Evolutionary conservation across 2,888 invertebrate genomes (phyloP).

Genomic region (Microctonus aethiopoides): DNA sequence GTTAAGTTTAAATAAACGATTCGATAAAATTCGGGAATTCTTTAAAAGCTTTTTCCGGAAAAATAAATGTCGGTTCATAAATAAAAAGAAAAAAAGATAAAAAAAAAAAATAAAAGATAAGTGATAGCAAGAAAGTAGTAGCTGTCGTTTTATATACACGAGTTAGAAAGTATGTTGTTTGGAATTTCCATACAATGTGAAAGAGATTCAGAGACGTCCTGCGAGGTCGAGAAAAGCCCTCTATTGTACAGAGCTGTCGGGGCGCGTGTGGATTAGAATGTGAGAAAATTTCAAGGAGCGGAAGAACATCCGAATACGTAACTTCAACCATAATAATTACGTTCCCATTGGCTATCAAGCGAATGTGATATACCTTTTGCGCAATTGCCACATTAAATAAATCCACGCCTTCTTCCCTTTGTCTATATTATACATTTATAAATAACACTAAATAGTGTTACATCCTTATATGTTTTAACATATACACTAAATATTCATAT

Average conservation of each 20-base stretch:
- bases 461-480: too few species aligned
- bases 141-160: conserved; percentile 17
- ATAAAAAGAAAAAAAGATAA: too few species aligned
- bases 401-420: conserved; percentile 4
- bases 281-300: conserved; percentile 55
- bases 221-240: conserved; percentile 19
- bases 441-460: background rate
- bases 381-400: conserved; percentile 1
- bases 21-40: background rate
- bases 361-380: conserved; percentile 14
- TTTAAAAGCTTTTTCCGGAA: background rate
- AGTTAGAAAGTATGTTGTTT: conserved; percentile 23
- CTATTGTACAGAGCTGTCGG: conserved; percentile 53
- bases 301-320: conserved; percentile 63
- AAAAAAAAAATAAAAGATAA: conserved; percentile 3
- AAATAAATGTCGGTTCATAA: background rate
- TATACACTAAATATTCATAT: too few species aligned
- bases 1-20: background rate
- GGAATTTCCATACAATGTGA: conserved; percentile 29
- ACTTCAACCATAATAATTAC: conserved; percentile 57
- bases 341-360: conserved; percentile 42
- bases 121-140: conserved; percentile 20
- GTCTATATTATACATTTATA: too few species aligned
- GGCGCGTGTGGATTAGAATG: conserved; percentile 51
- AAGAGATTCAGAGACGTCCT: conserved; percentile 22